Base-by-base conservation (phyloP, 2,888 invertebrate species). In the Eudemis profundana region DNA sequence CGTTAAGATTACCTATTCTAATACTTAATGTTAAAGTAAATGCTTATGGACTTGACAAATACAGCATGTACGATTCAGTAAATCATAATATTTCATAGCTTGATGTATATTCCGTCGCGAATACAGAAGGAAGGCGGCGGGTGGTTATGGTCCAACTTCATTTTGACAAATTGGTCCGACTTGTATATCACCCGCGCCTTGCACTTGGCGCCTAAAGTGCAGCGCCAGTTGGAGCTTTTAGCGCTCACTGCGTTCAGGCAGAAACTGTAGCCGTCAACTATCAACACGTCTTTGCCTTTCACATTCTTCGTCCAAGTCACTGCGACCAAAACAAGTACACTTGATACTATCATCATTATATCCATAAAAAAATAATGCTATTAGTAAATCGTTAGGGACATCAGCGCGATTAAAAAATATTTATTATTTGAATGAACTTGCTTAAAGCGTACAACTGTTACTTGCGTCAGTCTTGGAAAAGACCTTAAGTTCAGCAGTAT, bases 231-330 rank as follows among this genome's bases (percentile, higher is more conserved):
- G 12, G 33, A 8, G 8, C 33, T 33, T 10, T 5, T 33, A 7
- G 33, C 2, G 33, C 33, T 2, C 33, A 33, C 29, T 4, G 7
- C 4, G 49, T 50, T 27, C 15, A 29, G 29, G 17, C 17, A 50
- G n/a, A 50, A 50, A 23, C 49, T 50, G 29, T 29, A 50, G 17
- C 49, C 49, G 17, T 50, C 29, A 8, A 50, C 17, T n/a, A 50
- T 50, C 15, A 50, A 33, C 49, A 15, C 12, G 29, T 23, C 29
- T 2, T 33, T 50, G n/a, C 49, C 49, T 29, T 50, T 50, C 0
- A 15, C 8, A 12, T 50, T 29, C 29, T 10, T 50, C 12, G 49
- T 50, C 49, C 49, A 50, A 17, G 17, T 29, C 1, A 50, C 49
- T 50, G 29, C 8, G 29, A 50, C 29, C 2, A 33, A 50, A n/a